phyloP scores from a whole-genome alignment of 2,797 vertebrate species.

The Tragopan temminckii region DNA sequence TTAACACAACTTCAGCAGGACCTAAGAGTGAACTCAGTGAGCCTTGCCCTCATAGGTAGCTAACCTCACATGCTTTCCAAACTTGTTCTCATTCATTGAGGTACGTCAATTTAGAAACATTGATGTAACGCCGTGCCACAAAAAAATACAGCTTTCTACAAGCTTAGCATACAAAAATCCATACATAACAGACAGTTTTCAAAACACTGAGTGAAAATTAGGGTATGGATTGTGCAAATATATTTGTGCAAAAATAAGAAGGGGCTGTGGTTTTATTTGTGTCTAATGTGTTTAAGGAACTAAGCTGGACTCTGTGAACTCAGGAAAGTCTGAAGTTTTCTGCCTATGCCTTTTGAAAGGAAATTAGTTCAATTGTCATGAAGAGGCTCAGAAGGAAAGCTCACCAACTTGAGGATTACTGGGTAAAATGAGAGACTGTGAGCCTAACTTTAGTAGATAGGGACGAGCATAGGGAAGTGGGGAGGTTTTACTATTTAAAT shows the following conservation, averaged over 20 bases:
- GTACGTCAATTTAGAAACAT: neutral
- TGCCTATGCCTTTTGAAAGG: neutral
- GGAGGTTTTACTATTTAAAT: neutral
- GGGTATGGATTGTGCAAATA: fast-evolving
- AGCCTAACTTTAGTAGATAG: neutral
- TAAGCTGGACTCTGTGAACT: neutral
- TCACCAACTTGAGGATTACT: neutral
- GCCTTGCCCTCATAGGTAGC: neutral
- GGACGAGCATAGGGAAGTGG: neutral
- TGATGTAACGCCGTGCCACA: neutral
- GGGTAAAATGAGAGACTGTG: neutral
- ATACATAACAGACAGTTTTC: neutral
- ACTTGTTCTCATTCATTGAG: neutral
- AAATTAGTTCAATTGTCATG: neutral
- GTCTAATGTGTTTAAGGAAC: neutral
- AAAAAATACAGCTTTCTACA: neutral
- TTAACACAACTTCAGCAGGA: neutral
- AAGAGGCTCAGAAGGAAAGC: neutral
- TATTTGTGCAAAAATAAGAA: neutral
- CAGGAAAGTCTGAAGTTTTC: neutral
- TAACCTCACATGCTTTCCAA: neutral
- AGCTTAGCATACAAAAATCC: fast-evolving
- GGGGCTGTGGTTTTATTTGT: neutral
- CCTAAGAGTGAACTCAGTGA: neutral
- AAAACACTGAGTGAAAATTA: neutral